Percentiles rank a stretch among this genome's conserved stretches.
phyloP scores from a whole-genome alignment of 1,140 invertebrate species.

The Drosophila athabasca region DNA sequence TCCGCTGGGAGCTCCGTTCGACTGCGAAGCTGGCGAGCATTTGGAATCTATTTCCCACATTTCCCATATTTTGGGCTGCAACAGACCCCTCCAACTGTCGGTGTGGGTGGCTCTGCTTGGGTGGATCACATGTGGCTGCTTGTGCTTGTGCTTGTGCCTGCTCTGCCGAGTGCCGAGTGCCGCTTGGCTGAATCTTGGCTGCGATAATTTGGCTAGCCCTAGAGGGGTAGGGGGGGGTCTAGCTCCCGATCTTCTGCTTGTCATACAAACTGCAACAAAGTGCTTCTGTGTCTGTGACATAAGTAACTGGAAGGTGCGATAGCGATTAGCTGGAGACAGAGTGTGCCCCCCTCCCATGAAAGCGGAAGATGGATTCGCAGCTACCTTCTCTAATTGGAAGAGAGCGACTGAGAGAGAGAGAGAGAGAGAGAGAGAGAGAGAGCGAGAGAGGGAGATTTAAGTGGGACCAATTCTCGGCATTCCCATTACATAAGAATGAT shows the following conservation, averaged over 20 bases:
- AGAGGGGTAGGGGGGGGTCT: too few species aligned
- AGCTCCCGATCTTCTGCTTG: conserved; percentile 25
- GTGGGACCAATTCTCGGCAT: conserved; percentile 28
- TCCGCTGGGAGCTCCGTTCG: conserved; percentile 32
- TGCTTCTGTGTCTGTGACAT: conserved; percentile 50
- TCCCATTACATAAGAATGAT: conserved; percentile 23
- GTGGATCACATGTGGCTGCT: too few species aligned
- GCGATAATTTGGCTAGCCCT: conserved; percentile 43
- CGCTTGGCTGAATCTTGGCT: conserved; percentile 55
- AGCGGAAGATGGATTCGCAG: conserved; percentile 18
- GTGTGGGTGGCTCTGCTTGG: too few species aligned
- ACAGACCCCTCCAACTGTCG: too few species aligned
- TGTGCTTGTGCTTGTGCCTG: too few species aligned
- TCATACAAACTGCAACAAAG: conserved; percentile 46
- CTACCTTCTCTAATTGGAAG: conserved; percentile 27
- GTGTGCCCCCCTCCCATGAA: not conserved
- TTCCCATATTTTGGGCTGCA: too few species aligned
- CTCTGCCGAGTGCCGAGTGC: conserved; percentile 29
- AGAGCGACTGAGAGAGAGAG: not conserved
- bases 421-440: conserved; percentile 2
- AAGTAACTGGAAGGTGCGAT: conserved; percentile 45
- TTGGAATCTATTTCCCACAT: conserved; percentile 28
- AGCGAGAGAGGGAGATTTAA: not conserved
- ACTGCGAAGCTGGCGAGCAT: conserved; percentile 33
- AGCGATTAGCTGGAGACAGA: conserved; percentile 35